Conservation (phyloP, 2,888 invertebrate genomes). For the Liodrosophila aerea region DNA sequence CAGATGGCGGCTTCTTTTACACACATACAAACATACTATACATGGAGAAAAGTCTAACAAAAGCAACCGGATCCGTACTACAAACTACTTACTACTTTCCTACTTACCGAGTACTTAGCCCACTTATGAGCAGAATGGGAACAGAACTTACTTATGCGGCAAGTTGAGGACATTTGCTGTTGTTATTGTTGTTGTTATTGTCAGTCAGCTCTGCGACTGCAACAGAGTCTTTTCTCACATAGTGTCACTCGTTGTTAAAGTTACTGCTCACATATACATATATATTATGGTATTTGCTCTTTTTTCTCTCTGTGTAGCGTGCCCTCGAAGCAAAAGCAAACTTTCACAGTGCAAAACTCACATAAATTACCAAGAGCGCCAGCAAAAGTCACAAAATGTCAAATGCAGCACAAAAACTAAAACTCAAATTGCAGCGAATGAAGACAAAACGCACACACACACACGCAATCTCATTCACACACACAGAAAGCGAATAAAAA, state of each 20-base stretch:
- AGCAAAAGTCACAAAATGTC: conserved; percentile 73
- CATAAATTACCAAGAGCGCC: conserved; percentile 71
- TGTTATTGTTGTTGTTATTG: conserved; percentile 51
- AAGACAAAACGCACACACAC: conserved; percentile 20
- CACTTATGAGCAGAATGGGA: conserved; percentile 32
- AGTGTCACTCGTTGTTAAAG: conserved; percentile 60
- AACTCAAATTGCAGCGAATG: conserved; percentile 52
- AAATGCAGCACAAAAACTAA: conserved; percentile 61
- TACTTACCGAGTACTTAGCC: conserved; percentile 56
- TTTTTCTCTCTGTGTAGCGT: conserved; percentile 6
- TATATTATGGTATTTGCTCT: not conserved
- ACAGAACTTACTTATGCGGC: conserved; percentile 70
- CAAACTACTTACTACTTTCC: conserved; percentile 62
- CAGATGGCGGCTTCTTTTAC: not conserved
- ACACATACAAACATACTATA: too few relatives aligned
- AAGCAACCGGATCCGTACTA: conserved; percentile 31
- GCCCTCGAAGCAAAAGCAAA: conserved; percentile 51
- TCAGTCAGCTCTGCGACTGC: too few relatives aligned
- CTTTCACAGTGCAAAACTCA: conserved; percentile 64
- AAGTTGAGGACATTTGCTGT: conserved; percentile 59
- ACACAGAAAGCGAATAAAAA: not conserved
- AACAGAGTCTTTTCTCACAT: conserved; percentile 62
- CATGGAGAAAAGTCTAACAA: conserved; percentile 4
- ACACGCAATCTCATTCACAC: not conserved
- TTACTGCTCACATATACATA: conserved; percentile 19